A percentile compares a stretch with the other conserved stretches of the same genome.
phyloP scores from a whole-genome alignment of 1,140 invertebrate genomes.

The Drosophila ambigua region DNA sequence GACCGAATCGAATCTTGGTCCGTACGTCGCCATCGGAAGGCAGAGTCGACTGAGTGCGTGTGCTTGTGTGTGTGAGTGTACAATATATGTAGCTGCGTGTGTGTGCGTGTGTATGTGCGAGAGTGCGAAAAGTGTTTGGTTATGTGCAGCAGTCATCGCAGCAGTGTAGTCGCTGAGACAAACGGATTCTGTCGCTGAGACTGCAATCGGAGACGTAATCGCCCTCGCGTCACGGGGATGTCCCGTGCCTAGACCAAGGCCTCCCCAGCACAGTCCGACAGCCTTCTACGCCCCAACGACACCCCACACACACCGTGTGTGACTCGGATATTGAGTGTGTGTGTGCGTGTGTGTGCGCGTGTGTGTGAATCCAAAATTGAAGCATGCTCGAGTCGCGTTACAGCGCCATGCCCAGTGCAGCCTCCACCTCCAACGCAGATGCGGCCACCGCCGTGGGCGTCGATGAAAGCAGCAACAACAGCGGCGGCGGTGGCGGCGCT shows the following conservation, averaged over 20 bases:
- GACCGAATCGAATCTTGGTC: too few relatives aligned
- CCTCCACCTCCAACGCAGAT: constrained; percentile 3
- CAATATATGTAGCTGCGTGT: too few relatives aligned
- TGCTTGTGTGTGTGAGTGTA: too few relatives aligned
- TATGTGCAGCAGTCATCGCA: constrained; percentile 52
- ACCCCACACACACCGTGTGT: too few relatives aligned
- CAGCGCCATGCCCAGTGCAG: constrained; percentile 35
- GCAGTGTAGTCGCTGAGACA: neutral
- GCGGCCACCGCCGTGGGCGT: constrained; percentile 15
- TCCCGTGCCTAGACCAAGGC: too few relatives aligned
- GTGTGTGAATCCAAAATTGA: too few relatives aligned
- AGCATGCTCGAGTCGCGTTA: constrained; percentile 64
- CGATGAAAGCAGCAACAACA: constrained; percentile 2
- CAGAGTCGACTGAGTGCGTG: neutral
- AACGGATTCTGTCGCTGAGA: constrained; percentile 2
- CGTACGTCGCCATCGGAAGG: too few relatives aligned
- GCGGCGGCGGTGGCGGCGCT: constrained; percentile 6
- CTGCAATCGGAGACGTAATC: constrained; percentile 37
- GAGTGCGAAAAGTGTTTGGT: constrained; percentile 72
- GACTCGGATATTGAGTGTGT: too few relatives aligned
- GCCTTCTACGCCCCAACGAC: too few relatives aligned
- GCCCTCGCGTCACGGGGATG: constrained; percentile 3
- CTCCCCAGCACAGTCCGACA: too few relatives aligned
- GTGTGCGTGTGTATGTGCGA: constrained; percentile 7
- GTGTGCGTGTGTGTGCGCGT: too few relatives aligned